Evolutionary conservation across 2,797 vertebrate genomes (phyloP).

Genomic region (Scolopax rusticola): DNA sequence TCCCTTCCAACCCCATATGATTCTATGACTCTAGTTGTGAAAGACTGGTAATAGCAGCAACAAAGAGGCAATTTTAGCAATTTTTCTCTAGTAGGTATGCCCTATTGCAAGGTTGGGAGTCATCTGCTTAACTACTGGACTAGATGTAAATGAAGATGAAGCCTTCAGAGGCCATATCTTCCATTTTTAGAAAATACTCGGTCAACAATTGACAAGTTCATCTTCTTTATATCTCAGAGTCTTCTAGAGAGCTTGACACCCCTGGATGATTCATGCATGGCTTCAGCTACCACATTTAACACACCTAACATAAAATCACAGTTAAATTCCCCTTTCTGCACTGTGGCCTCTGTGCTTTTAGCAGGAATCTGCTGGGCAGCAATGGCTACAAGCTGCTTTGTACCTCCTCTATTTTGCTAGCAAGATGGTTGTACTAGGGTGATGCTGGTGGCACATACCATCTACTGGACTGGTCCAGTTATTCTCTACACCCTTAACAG

Average conservation of each 20-base stretch:
- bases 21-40: neutral
- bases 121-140: neutral
- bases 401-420: neutral
- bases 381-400: neutral
- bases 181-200: neutral
- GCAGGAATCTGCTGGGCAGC: neutral
- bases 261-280: neutral
- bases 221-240: neutral
- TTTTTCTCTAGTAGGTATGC: neutral
- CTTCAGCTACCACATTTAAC: neutral
- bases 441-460: neutral
- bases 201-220: neutral
- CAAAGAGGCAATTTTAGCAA: neutral
- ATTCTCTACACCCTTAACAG: neutral
- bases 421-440: neutral
- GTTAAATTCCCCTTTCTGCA: neutral
- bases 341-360: neutral
- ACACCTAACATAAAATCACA: neutral
- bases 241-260: neutral
- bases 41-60: neutral
- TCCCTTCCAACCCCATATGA: too few species aligned
- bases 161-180: neutral
- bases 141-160: neutral
- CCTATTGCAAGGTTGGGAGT: neutral
- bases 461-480: neutral